Evolutionary conservation across 2,797 vertebrate species (phyloP), one percentile per base, ranked within the genome.

Genomic region (Hyperoplus lanceolatus): DNA sequence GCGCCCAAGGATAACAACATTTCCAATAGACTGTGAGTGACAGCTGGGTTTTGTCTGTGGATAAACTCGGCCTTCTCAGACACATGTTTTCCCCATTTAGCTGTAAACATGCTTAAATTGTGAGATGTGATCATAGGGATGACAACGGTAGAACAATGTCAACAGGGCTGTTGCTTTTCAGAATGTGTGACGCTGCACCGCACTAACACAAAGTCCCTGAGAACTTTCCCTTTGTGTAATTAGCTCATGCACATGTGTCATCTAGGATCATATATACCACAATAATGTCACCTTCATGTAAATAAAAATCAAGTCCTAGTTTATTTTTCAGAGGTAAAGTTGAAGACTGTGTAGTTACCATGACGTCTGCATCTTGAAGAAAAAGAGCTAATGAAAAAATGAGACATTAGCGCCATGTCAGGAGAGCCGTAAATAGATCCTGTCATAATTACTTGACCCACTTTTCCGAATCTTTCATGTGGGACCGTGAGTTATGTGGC

Each of bases 21-120:
- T 79, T 82, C 75, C 57, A 50, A 57, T 62, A 54, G 80, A 46
- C 53, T 3, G n/a, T 60, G 75, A 77, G 56, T 75, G 83, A 79
- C 72, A 87, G 73, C 70, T 64, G 56, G 18, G 29, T 54, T 82
- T 82, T 77, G 81, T 86, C 70, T 58, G 49, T 55, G 74, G 79
- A 83, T 80, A 74, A 66, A 65, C 36, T 70, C 39, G 4, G 14
- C 54, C 46, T 80, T 78, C 76, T 66, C 66, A 54, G 57, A 38
- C 8, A 18, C 61, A 75, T 75, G 54, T 80, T 85, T 73, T 58
- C 46, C 77, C 29, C 87, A 81, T 73, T 78, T 15, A 87, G 89
- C 85, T 80, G 79, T 76, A 89, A 86, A 90, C 83, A 90, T 60
- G 76, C 73, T 89, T 78, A 65, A 81, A 77, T 83, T 29, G 77